These are phyloP conservation scores for Synanthedon formicaeformis DNA, from an alignment of 2,888 invertebrate genomes.

Conservation along the genomic window DNA sequence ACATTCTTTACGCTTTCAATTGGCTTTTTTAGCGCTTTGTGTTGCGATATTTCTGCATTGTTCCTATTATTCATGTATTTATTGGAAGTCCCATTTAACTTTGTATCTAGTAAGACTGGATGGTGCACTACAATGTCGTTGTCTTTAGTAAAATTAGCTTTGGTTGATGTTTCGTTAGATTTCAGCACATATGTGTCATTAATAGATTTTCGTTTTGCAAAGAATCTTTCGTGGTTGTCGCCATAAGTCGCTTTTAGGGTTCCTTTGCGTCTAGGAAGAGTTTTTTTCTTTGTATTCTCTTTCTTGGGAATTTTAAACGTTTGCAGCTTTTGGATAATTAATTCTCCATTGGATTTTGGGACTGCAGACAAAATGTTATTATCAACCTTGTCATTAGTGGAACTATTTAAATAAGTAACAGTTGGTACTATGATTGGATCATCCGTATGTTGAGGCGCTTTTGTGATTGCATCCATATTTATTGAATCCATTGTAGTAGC, in stretches of 20 bases:
- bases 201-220: slow-evolving; percentile 20
- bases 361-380: slow-evolving; percentile 38
- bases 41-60: not conserved
- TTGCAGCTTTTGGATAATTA: slow-evolving; percentile 41
- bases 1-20: not conserved
- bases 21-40: not conserved
- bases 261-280: slow-evolving; percentile 53
- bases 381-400: slow-evolving; percentile 24
- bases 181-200: not conserved
- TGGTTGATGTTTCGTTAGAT: not conserved
- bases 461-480: slow-evolving; percentile 1
- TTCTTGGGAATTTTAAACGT: slow-evolving; percentile 27
- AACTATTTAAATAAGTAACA: slow-evolving; percentile 23
- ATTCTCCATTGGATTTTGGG: slow-evolving; percentile 34
- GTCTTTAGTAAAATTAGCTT: not conserved
- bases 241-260: slow-evolving; percentile 64
- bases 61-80: not conserved
- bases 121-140: not conserved
- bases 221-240: slow-evolving; percentile 55
- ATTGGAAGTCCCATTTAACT: not conserved
- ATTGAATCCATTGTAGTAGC: slow-evolving; percentile 6
- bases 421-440: slow-evolving; percentile 48
- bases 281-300: slow-evolving; percentile 45
- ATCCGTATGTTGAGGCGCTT: slow-evolving; percentile 11
- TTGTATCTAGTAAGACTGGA: not conserved